Conservation (phyloP, 35 echinoderm and acorn worm genomes). For the Heliocidaris erythrogramma region DNA sequence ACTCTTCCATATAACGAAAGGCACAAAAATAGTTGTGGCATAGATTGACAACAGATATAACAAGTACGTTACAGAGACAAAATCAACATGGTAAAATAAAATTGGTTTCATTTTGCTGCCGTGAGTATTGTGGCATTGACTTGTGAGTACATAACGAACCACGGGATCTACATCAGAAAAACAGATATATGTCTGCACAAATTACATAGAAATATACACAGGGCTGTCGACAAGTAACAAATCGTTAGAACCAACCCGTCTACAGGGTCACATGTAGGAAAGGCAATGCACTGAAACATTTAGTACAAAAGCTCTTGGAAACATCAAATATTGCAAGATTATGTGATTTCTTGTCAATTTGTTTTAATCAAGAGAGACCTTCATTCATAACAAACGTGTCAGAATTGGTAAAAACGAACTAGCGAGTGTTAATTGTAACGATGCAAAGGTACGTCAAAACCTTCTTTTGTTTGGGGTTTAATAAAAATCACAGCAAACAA, state of each 20-base stretch:
- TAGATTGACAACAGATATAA: not conserved
- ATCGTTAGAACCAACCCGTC: not conserved
- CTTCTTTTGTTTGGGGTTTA: not conserved
- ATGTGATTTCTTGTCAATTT: not conserved
- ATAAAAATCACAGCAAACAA: constrained; percentile 29
- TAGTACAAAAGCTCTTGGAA: not conserved
- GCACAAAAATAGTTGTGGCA: constrained; percentile 40
- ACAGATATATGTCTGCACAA: not conserved
- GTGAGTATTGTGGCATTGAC: not conserved
- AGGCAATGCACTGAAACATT: constrained; percentile 2
- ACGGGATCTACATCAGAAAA: not conserved
- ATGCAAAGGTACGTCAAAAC: not conserved
- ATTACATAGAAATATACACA: not conserved
- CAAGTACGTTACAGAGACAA: not conserved
- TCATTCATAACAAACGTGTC: not conserved
- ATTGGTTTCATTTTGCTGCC: not conserved
- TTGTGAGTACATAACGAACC: not conserved
- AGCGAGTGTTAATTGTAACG: constrained; percentile 35
- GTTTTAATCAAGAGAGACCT: not conserved
- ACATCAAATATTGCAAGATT: constrained; percentile 30
- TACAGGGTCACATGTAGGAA: not conserved
- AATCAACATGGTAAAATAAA: not conserved
- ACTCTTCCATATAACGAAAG: not conserved
- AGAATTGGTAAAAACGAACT: not conserved
- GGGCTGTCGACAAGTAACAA: not conserved